phyloP scores from a whole-genome alignment of 2,888 invertebrate genomes.

The Trisateles emortualis region DNA sequence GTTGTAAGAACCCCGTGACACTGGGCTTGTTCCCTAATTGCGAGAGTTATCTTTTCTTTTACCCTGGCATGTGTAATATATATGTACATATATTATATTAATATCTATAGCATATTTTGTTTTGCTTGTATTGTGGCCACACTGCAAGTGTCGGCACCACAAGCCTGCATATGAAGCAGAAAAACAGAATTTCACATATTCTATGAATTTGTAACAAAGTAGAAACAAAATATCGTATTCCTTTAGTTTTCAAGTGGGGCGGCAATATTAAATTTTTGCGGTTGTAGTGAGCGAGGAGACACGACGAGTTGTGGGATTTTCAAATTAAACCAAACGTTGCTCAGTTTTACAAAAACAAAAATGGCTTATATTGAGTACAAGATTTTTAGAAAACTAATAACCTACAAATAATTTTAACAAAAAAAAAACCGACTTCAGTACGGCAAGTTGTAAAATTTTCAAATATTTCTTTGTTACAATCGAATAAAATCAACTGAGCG shows the following conservation, averaged over 20 bases:
- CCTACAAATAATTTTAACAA: no score
- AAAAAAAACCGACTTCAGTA: no score
- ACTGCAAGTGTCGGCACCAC: conserved; percentile 6
- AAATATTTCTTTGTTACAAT: no score
- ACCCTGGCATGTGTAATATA: no score
- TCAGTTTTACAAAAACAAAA: conserved; percentile 36
- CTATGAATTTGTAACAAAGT: conserved; percentile 24
- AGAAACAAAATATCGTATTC: conserved; percentile 25
- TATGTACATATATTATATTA: no score
- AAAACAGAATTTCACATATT: conserved; percentile 12
- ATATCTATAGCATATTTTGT: not conserved
- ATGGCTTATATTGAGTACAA: not conserved
- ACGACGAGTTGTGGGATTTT: conserved; percentile 29
- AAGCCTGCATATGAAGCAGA: conserved; percentile 9
- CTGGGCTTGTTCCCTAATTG: no score
- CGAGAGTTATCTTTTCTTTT: no score
- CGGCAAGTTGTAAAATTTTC: no score
- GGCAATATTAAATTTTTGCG: conserved; percentile 33
- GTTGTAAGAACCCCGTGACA: no score
- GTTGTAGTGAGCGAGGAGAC: conserved; percentile 5
- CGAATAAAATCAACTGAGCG: no score
- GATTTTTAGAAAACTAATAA: no score
- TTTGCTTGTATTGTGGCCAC: conserved; percentile 4
- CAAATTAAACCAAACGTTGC: conserved; percentile 45
- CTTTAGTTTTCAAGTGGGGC: conserved; percentile 20